Evolutionary conservation across 2,888 invertebrate species (phyloP), one percentile per base, ranked within the genome.

Genomic region (Digitonthophagus gazella): DNA sequence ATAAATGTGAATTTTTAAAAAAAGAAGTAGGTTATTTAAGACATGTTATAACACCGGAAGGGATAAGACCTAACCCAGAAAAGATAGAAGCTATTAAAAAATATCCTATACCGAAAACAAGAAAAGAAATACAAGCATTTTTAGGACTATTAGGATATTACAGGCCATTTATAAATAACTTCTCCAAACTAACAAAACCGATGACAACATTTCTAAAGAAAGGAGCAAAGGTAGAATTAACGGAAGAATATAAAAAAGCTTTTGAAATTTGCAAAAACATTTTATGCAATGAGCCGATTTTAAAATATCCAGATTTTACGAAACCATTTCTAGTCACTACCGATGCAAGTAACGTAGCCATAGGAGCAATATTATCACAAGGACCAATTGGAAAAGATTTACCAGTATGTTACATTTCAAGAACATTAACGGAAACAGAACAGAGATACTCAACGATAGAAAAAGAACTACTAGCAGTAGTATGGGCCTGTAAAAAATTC

Each of bases 311-410:
- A 11, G 64, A 71, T 18, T 76, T 74, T 72, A 28, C 66, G 6
- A 74, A 76, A 70, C 64, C 71, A 0, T 76, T 77, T 58, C 67
- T 69, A 15, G 15, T 77, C 14, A 74, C 73, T 0, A 77, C 76
- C 0, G 76, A 76, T 64, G 75, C 76, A 0, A 69, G 68, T 8
- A 61, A 72, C 16, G 19, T 66, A 18, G 72, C 72, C 0, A n/a
- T 77, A 44, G 76, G 75, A 6, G 74, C 74, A 1, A 69, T 76
- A 0, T 67, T 76, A 64, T 70, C 70, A 0, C 75, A 75, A 71
- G 73, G 73, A n/a, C 54, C 67, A 18, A 65, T 71, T 57, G 72
- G 70, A 14, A 65, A 71, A 6, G 74, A 76, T 65, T 15, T 68
- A 15, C 73, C 74, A 1, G 58, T 75, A 4, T 71, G 72, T 19